A percentile compares a stretch with the other conserved stretches of the same genome.
These are phyloP conservation scores for Notechis scutatus DNA, from an alignment of 2,113 vertebrate genomes.

Conservation along the genomic window DNA sequence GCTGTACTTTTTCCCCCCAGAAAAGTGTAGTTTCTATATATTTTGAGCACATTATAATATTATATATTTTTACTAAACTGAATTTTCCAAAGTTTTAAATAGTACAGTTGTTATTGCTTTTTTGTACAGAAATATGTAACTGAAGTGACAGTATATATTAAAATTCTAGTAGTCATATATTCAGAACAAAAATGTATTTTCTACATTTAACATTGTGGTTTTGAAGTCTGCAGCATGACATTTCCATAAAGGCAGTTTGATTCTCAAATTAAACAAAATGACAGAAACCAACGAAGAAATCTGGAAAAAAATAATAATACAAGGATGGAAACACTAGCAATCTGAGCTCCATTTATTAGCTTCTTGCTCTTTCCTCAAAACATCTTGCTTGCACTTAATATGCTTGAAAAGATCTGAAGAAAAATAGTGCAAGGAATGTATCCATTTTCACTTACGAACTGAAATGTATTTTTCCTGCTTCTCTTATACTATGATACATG, in stretches of 20 bases:
- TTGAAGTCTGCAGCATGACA: background rate
- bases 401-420: background rate
- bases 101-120: background rate
- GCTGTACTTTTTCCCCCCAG: background rate
- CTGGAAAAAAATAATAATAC: background rate
- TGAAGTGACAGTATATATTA: background rate
- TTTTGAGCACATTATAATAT: too few species aligned
- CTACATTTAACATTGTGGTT: background rate
- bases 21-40: background rate
- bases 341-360: background rate
- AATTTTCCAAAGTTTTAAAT: background rate
- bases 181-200: background rate
- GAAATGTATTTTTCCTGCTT: background rate
- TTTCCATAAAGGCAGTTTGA: constrained; percentile 1
- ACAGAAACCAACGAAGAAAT: background rate
- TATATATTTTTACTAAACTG: background rate
- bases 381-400: background rate
- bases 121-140: background rate
- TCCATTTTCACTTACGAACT: background rate
- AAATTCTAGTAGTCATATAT: background rate
- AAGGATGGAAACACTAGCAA: background rate
- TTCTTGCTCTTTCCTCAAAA: background rate
- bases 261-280: background rate
- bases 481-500: background rate
- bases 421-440: background rate